Evolutionary conservation across 2,113 vertebrate genomes (phyloP).

Genomic region (Daubentonia madagascariensis): DNA sequence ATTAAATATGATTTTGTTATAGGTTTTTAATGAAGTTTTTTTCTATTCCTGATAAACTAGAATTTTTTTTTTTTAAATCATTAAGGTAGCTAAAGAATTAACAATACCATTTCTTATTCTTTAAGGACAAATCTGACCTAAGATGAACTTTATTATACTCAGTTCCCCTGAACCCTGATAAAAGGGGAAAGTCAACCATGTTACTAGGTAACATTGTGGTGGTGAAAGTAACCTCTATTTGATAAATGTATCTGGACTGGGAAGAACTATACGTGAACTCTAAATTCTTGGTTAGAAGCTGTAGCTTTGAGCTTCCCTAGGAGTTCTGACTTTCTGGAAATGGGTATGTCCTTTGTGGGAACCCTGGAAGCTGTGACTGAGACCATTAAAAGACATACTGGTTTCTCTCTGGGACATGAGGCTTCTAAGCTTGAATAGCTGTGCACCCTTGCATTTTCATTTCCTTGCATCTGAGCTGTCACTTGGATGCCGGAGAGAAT

Average conservation of each 20-base stretch:
- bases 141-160: conserved; percentile 34
- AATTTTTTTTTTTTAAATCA: background rate
- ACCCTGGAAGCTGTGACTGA: background rate
- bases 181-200: background rate
- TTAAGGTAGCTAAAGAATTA: background rate
- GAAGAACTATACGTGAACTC: background rate
- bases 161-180: background rate
- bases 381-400: background rate
- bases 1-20: background rate
- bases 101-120: background rate
- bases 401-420: background rate
- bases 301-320: background rate
- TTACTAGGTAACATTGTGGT: conserved; percentile 18
- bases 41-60: background rate
- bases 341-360: background rate
- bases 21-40: background rate
- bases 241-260: background rate
- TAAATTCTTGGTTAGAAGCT: background rate
- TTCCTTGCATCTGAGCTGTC: background rate
- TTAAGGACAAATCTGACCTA: conserved; percentile 17
- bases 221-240: conserved; percentile 19
- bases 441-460: background rate
- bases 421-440: background rate
- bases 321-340: background rate
- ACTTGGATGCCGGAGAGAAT: background rate